phyloP scores from a whole-genome alignment of 2,797 vertebrate species.

The Leptoclinus maculatus region DNA sequence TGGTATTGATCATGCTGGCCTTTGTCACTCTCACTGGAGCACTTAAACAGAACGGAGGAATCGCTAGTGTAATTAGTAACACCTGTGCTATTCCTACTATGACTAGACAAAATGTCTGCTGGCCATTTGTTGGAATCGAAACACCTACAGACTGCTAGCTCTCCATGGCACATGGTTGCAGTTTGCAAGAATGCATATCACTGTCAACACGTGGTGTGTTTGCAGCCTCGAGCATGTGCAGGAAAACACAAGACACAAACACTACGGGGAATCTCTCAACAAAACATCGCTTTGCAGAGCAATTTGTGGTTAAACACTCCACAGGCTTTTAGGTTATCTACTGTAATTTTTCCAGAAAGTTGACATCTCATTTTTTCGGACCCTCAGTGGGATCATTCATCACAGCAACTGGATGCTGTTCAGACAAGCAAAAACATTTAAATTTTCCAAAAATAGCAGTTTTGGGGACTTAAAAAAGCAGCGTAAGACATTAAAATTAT shows the following conservation, averaged over 20 bases:
- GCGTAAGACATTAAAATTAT: background rate
- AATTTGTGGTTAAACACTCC: slow-evolving; percentile 54
- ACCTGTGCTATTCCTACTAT: background rate
- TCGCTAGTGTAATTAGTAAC: background rate
- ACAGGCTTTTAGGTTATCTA: slow-evolving; percentile 33
- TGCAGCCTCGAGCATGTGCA: slow-evolving; percentile 29
- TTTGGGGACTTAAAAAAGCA: background rate
- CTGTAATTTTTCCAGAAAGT: slow-evolving; percentile 39
- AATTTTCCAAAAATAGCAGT: background rate
- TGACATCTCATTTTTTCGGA: slow-evolving; percentile 29
- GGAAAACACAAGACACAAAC: slow-evolving; percentile 48
- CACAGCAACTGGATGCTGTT: background rate
- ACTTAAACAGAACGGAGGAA: background rate
- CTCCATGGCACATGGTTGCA: background rate
- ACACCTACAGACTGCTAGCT: background rate
- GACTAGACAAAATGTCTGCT: background rate
- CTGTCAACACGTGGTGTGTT: slow-evolving; percentile 34
- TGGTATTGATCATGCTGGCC: background rate
- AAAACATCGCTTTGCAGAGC: slow-evolving; percentile 39
- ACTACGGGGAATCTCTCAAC: slow-evolving; percentile 19
- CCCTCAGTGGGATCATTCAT: slow-evolving; percentile 27
- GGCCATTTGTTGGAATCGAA: background rate
- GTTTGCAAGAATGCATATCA: slow-evolving; percentile 1
- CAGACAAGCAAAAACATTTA: background rate
- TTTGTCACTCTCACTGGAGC: background rate